These are phyloP conservation scores for Gymnoscopelus braueri DNA, from an alignment of 2,797 vertebrate species.

Conservation along the genomic window DNA sequence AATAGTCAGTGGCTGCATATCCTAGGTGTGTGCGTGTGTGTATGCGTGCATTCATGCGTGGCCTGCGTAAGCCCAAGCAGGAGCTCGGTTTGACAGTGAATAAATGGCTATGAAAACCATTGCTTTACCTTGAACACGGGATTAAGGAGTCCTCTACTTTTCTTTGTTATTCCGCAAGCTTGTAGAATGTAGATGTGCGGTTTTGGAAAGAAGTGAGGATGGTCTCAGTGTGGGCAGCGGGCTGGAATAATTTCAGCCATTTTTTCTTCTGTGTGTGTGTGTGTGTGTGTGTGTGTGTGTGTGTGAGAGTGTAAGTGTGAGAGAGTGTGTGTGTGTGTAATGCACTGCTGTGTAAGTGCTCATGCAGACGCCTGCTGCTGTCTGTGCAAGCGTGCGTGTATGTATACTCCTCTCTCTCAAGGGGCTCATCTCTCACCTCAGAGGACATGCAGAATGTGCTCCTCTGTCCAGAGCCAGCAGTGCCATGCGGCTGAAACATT, in stretches of 20 bases:
- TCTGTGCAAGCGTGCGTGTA: constrained; percentile 8
- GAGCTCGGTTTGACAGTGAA: constrained; percentile 36
- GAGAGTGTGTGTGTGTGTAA: too few species aligned
- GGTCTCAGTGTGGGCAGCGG: constrained; percentile 1
- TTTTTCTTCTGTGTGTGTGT: neutral
- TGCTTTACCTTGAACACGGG: constrained; percentile 23
- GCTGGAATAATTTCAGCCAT: constrained; percentile 3
- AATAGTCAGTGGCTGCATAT: constrained; percentile 47
- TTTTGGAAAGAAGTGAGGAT: constrained; percentile 21
- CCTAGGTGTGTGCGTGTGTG: neutral
- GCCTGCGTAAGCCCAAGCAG: constrained; percentile 20
- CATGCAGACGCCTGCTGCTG: constrained; percentile 1
- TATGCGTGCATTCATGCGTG: constrained; percentile 21
- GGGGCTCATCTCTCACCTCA: constrained; percentile 54
- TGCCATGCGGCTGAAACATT: constrained; percentile 38
- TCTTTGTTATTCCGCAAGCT: constrained; percentile 15
- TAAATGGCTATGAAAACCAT: constrained; percentile 34
- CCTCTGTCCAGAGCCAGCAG: constrained; percentile 48
- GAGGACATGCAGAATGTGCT: constrained; percentile 48
- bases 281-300: neutral
- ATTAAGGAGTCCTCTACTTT: constrained; percentile 9
- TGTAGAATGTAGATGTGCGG: constrained; percentile 10
- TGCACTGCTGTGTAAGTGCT: constrained; percentile 19
- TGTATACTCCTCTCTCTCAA: constrained; percentile 34
- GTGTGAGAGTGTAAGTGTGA: too few species aligned